Evolutionary conservation across 2,888 invertebrate genomes (phyloP).

Genomic region (Drymonia ruficornis): DNA sequence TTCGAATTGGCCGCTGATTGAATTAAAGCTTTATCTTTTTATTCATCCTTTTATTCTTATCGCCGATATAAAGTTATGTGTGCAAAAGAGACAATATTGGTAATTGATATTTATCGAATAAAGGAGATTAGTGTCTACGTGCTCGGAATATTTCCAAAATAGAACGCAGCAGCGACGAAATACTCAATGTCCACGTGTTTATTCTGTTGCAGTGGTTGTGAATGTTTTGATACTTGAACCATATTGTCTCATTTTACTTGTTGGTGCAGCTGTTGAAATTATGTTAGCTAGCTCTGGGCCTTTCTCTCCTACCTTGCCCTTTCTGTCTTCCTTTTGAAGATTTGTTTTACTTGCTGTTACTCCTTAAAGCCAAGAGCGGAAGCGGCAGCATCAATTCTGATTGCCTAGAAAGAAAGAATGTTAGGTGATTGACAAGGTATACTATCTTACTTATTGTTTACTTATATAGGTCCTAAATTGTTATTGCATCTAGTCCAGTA

Average conservation of each 20-base stretch:
- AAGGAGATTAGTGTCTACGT: slow-evolving; percentile 50
- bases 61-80: slow-evolving; percentile 28
- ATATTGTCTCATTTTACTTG: background rate
- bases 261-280: too few species aligned
- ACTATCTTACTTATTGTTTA: too few species aligned
- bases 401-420: too few species aligned
- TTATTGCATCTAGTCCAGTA: background rate
- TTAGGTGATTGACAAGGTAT: too few species aligned
- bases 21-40: slow-evolving; percentile 53
- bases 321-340: too few species aligned
- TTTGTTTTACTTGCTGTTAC: too few species aligned
- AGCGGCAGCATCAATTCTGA: too few species aligned
- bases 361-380: too few species aligned
- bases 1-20: slow-evolving; percentile 57
- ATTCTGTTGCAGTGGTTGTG: slow-evolving; percentile 13
- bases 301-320: too few species aligned
- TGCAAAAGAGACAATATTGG: slow-evolving; percentile 25
- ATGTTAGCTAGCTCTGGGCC: too few species aligned
- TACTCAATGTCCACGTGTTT: slow-evolving; percentile 59
- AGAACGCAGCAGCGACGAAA: slow-evolving; percentile 58
- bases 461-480: too few species aligned
- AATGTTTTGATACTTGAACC: slow-evolving; percentile 53
- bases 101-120: slow-evolving; percentile 47
- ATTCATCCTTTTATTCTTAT: slow-evolving; percentile 48
- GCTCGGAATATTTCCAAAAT: slow-evolving; percentile 69